phyloP scores from a whole-genome alignment of 2,888 invertebrate genomes.

The Ametastegia equiseti region DNA sequence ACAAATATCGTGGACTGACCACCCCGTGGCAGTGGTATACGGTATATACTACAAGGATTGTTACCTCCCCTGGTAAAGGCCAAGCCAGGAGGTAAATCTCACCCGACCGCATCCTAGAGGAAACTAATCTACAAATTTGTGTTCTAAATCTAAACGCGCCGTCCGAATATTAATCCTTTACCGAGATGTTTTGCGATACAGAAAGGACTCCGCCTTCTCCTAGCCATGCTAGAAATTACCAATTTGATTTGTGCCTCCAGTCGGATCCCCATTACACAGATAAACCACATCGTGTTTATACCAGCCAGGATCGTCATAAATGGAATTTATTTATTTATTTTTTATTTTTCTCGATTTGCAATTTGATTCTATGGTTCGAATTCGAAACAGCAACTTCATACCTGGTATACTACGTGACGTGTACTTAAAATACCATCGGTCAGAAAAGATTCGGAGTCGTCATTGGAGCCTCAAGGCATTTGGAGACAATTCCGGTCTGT shows the following conservation, averaged over 20 bases:
- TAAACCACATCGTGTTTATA: not conserved
- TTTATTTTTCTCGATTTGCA: not conserved
- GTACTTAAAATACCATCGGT: constrained; percentile 10
- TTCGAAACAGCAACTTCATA: not conserved
- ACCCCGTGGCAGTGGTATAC: constrained; percentile 7
- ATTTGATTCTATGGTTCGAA: not conserved
- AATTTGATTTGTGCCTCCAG: constrained; percentile 25
- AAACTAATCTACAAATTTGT: constrained; percentile 75
- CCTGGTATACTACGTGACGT: not conserved
- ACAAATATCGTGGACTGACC: constrained; percentile 44
- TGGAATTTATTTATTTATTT: too few relatives aligned
- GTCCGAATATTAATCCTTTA: constrained; percentile 73
- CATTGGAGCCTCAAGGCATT: constrained; percentile 54
- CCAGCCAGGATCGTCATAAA: not conserved
- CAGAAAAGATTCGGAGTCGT: constrained; percentile 42
- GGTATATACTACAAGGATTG: not conserved
- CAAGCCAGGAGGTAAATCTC: constrained; percentile 37
- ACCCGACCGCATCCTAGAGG: constrained; percentile 53
- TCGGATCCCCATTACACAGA: not conserved
- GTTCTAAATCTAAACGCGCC: constrained; percentile 73
- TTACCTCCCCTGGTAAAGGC: not conserved
- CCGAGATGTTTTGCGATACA: constrained; percentile 50
- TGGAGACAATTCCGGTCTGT: constrained; percentile 59
- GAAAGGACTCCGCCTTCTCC: constrained; percentile 34
- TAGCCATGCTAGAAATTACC: not conserved